Evolutionary conservation across 2,797 vertebrate genomes (phyloP).

Genomic region (Pseudochaenichthys georgianus): DNA sequence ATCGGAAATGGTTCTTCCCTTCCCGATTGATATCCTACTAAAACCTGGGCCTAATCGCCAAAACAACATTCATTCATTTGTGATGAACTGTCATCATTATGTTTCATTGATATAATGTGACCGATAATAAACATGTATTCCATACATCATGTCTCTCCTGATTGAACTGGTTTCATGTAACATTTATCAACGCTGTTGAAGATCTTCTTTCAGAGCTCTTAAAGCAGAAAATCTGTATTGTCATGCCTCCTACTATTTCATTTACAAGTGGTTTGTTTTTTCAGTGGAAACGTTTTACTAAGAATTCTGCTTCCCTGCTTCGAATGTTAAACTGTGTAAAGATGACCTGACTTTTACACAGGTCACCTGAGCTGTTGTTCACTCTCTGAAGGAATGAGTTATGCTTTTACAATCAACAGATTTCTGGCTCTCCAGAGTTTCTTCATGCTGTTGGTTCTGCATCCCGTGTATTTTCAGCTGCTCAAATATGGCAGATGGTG

Average conservation of each 20-base stretch:
- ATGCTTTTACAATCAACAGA: constrained; percentile 11
- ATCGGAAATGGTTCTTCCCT: no score
- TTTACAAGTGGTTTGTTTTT: neutral
- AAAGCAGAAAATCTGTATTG: neutral
- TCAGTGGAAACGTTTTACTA: constrained; percentile 8
- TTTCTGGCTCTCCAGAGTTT: constrained; percentile 22
- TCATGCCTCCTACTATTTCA: neutral
- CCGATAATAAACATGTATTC: no score
- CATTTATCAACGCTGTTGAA: constrained; percentile 7
- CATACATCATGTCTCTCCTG: no score
- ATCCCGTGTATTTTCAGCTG: constrained; percentile 25
- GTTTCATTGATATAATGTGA: no score
- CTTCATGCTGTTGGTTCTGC: constrained; percentile 26
- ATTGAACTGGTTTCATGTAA: constrained; percentile 17
- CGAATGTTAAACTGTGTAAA: neutral
- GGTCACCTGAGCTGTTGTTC: neutral
- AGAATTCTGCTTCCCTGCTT: neutral
- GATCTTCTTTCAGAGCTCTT: constrained; percentile 4
- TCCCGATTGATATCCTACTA: no score
- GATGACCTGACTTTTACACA: neutral
- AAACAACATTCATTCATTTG: no score
- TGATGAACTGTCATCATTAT: no score
- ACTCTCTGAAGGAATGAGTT: neutral
- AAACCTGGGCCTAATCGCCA: no score
- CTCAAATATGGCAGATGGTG: constrained; percentile 35